Base-by-base conservation (phyloP, 1,140 invertebrate genomes). In the Trachymyrmex cornetzi region DNA sequence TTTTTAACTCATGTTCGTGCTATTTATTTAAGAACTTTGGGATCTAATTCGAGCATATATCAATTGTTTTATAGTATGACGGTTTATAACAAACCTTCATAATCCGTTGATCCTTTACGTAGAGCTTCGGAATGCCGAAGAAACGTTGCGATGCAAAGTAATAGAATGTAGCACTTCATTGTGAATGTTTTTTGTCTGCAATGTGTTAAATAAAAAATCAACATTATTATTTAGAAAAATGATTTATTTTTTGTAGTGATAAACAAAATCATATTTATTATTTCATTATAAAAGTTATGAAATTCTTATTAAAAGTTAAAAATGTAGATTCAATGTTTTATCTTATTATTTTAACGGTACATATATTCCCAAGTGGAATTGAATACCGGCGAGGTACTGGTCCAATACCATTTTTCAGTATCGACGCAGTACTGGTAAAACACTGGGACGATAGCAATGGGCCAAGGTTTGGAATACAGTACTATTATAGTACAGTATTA, bases 41-140 rank as follows among this genome's bases (percentile, higher is more conserved):
- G 5, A 55, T 19, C 3, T 27, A 27, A 38, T 30, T 59, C 5
- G 44, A 53, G 55, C 53, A 14, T 67, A 9, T 24, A 6, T 69
- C 1, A 85, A 61, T 85, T 50, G 67, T 55, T 75, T 22, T 22
- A 48, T 24, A 24, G 19, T 19, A 57, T 50, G 4, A 61, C 11
- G 9, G 11, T 44, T 44, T 69, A 63, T 59, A 24, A 53, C 77
- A 82, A 69, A 93, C 92, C 92, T 92, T 92, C 92, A 63, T 93
- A 92, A 50, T 84, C 30, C 11, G 57, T 88, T 14, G 92, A 87
- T 34, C 80, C 87, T 48, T 69, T 82, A 22, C 11, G 75, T 2
- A 93, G 22, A 0, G 89, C 53, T 27, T 50, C 48, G 9, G 71
- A 75, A 19, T 69, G 22, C 9, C 27, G 71, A 55, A 90, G 34